Evolutionary conservation across 2,888 invertebrate genomes (phyloP), one percentile per base, ranked within the genome.

Genomic region (Mimachlamys varia): DNA sequence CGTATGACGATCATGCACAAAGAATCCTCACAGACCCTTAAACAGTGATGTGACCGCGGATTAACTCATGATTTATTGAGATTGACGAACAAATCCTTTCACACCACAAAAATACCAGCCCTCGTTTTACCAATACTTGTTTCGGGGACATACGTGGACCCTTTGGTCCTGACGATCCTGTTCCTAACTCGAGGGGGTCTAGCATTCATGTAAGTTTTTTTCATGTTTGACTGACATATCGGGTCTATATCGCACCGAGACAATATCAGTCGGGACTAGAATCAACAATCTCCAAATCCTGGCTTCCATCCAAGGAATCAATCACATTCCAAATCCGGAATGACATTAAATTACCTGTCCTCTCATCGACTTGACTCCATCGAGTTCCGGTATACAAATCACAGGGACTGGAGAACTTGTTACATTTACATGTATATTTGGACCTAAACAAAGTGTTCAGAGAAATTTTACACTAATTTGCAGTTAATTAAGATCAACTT

Each of bases 51-150:
- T 44, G 44, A 44, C 44, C 76, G 1, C 76, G 33, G 76, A 76
- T 76, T 76, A 76, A 76, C 27, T 76, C 33, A 33, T 76, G 76
- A 76, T 76, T 76, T 76, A 33, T 76, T 22, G 76, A 76, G 76
- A 76, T 27, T 76, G 27, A 76, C 27, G 76, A 33, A 33, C 10
- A 76, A 76, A 76, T 76, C 76, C 76, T 15, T 76, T 76, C 76
- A 62, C 62, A 62, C 62, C 19, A 62, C 62, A 62, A 17, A n/a
- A 62, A 62, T 62, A n/a, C 62, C 62, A 62, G 62, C 1, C 62
- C 62, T 62, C 22, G 7, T 22, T 62, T 22, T 62, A 62, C 22
- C 22, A 13, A 17, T n/a, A 62, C 62, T 17, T 62, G 62, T 7
- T 76, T 33, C 76, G 33, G 76, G 76, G 17, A 10, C 22, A 15